A percentile compares a stretch with the other conserved stretches of the same genome.
Conservation (phyloP, 92 coral and sea anemone species). For the Porites lobata region DNA sequence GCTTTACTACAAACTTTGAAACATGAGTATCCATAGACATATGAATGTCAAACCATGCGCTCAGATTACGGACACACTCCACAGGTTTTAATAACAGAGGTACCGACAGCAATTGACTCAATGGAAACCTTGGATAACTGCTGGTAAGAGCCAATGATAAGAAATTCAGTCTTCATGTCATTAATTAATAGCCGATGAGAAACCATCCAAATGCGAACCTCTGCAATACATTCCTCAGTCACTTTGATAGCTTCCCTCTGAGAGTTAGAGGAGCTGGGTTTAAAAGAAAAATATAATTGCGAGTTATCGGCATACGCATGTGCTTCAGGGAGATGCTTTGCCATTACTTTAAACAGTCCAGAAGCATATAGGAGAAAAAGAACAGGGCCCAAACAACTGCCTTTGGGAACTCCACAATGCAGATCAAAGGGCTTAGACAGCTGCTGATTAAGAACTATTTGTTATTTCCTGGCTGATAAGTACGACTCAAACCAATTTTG, state of each 20-base stretch:
- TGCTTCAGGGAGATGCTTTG: not conserved
- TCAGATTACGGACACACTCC: constrained; percentile 38
- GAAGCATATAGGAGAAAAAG: not conserved
- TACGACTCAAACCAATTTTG: not conserved
- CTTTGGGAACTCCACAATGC: not conserved
- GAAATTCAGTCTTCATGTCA: not conserved
- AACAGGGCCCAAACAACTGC: not conserved
- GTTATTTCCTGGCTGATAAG: not conserved
- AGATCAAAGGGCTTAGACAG: not conserved
- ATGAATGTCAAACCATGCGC: constrained; percentile 50
- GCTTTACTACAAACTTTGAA: constrained; percentile 21
- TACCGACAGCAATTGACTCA: too few species aligned
- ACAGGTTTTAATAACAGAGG: not conserved
- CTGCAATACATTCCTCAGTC: too few species aligned
- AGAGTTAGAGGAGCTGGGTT: not conserved
- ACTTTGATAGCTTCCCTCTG: too few species aligned
- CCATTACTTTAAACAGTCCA: not conserved
- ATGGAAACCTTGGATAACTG: too few species aligned
- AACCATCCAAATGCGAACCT: not conserved
- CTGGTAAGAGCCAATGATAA: too few species aligned
- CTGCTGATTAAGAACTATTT: not conserved
- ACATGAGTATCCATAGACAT: constrained; percentile 56
- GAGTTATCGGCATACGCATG: constrained; percentile 4
- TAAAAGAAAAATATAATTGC: not conserved
- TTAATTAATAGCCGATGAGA: not conserved